These are phyloP conservation scores for Melanotaenia boesemani DNA, from an alignment of 2,797 vertebrate genomes.

Conservation along the genomic window DNA sequence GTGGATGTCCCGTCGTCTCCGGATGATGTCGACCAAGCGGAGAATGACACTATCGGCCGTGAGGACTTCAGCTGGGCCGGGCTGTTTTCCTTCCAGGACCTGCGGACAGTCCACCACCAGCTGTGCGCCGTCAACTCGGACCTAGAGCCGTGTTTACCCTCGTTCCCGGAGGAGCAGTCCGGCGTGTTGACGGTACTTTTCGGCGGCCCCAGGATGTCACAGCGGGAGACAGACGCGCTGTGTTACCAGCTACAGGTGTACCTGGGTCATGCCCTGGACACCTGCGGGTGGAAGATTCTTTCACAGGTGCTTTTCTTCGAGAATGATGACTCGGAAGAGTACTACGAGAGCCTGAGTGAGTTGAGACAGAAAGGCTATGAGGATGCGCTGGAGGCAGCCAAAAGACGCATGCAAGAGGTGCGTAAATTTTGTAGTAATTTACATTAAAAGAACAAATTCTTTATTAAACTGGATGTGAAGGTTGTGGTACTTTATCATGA, in stretches of 20 bases:
- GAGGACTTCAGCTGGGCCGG: slow-evolving; percentile 98
- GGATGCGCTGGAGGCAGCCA: slow-evolving; percentile 91
- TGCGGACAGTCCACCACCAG: slow-evolving; percentile 91
- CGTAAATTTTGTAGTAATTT: slow-evolving; percentile 10
- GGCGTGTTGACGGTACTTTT: slow-evolving; percentile 95
- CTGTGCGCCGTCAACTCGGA: slow-evolving; percentile 94
- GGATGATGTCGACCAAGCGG: slow-evolving; percentile 55
- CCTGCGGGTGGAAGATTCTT: slow-evolving; percentile 97
- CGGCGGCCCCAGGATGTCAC: slow-evolving; percentile 81
- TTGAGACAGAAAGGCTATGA: slow-evolving; percentile 94
- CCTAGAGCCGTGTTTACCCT: slow-evolving; percentile 91
- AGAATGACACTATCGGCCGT: slow-evolving; percentile 47
- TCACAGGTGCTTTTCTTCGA: slow-evolving; percentile 95
- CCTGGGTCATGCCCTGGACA: slow-evolving; percentile 94
- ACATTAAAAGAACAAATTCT: not conserved
- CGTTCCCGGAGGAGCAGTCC: slow-evolving; percentile 92
- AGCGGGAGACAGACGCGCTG: slow-evolving; percentile 87
- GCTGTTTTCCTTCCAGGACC: slow-evolving; percentile 94
- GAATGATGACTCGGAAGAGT: slow-evolving; percentile 93
- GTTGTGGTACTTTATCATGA: not conserved
- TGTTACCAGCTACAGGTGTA: slow-evolving; percentile 94
- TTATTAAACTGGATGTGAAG: not conserved
- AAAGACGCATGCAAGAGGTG: slow-evolving; percentile 92
- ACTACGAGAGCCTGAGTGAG: slow-evolving; percentile 97
- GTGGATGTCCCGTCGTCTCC: slow-evolving; percentile 42